Evolutionary conservation across 2,113 vertebrate genomes (phyloP).

Genomic region (Monarcha castaneiventris): DNA sequence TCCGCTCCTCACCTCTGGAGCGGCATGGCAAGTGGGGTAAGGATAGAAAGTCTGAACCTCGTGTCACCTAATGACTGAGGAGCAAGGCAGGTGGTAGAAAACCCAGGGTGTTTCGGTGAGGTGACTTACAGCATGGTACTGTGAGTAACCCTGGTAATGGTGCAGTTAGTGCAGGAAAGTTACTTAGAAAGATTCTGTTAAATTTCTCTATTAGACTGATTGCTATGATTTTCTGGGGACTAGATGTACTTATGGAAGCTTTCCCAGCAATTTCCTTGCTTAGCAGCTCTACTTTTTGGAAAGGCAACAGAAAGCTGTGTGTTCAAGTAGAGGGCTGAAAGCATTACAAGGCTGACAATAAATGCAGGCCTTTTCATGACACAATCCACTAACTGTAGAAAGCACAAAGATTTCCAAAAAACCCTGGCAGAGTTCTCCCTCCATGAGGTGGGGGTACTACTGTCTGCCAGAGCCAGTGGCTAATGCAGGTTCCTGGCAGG

Average conservation of each 20-base stretch:
- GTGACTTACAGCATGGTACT: background rate
- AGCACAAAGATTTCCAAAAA: background rate
- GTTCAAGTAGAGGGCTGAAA: background rate
- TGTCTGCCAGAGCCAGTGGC: background rate
- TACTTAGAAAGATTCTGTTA: background rate
- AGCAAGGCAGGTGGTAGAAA: background rate
- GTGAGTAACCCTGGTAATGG: background rate
- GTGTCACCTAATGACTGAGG: background rate
- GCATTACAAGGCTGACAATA: background rate
- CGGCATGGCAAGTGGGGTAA: background rate
- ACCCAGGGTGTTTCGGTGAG: background rate
- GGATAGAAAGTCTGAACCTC: rapidly evolving
- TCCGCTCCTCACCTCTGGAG: rapidly evolving
- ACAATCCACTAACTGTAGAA: background rate
- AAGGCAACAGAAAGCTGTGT: background rate
- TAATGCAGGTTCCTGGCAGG: background rate
- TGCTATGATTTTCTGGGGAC: background rate
- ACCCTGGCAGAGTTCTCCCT: background rate
- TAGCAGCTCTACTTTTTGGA: background rate
- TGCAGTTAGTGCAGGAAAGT: background rate
- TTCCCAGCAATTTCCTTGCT: background rate
- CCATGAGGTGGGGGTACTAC: background rate
- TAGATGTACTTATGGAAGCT: background rate
- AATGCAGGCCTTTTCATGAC: background rate
- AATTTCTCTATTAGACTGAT: background rate